Evolutionary conservation across 2,113 vertebrate genomes (phyloP).

Genomic region (Kobus ellipsiprymnus): DNA sequence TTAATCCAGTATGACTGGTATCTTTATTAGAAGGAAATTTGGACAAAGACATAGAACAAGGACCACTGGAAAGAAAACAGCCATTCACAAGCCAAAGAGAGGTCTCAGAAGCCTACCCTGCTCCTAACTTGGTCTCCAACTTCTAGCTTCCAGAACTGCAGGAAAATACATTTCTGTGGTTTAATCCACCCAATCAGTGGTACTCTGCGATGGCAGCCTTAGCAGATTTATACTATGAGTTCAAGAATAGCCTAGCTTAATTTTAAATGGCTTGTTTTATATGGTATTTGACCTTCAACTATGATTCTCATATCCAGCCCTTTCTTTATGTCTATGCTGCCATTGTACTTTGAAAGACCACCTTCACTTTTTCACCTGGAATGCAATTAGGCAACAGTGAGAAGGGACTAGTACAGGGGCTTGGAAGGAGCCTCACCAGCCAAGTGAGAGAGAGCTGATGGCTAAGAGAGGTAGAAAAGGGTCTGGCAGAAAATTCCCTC

Average conservation of each 20-base stretch:
- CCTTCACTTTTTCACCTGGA: background rate
- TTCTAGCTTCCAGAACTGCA: background rate
- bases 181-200: rapidly evolving
- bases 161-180: background rate
- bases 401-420: background rate
- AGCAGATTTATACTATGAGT: background rate
- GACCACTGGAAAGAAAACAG: background rate
- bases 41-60: background rate
- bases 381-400: background rate
- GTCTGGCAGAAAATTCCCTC: background rate
- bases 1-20: background rate
- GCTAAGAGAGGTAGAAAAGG: background rate
- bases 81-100: background rate
- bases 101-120: background rate
- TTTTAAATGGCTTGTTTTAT: background rate
- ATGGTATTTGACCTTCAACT: background rate
- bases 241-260: background rate
- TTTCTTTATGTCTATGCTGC: background rate
- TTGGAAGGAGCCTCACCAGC: background rate
- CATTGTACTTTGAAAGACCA: background rate
- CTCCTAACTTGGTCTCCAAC: background rate
- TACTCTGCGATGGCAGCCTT: background rate
- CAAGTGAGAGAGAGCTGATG: rapidly evolving
- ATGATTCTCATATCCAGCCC: background rate
- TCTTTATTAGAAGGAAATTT: background rate